Conservation (phyloP, 1,140 invertebrate species). For the Lepidotrigona ventralis region DNA sequence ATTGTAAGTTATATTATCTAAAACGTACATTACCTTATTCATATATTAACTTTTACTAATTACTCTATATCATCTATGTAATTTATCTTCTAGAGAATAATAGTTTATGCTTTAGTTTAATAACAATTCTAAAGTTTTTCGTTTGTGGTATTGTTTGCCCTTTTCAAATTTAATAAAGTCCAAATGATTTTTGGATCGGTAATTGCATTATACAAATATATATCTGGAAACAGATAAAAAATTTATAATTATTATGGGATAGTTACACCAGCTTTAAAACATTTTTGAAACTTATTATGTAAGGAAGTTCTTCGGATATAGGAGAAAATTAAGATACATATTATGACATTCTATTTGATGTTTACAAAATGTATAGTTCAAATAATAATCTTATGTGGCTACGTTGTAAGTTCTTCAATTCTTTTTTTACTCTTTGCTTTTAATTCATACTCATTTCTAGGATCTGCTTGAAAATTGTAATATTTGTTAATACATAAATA, state of each 20-base stretch:
- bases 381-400: constrained; percentile 45
- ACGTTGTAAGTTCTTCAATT: constrained; percentile 38
- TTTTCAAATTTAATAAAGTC: constrained; percentile 19
- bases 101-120: constrained; percentile 41
- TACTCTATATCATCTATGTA: constrained; percentile 26
- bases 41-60: constrained; percentile 38
- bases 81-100: constrained; percentile 50
- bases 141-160: constrained; percentile 26
- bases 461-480: constrained; percentile 48
- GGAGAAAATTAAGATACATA: constrained; percentile 28
- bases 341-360: constrained; percentile 45
- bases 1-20: constrained; percentile 44
- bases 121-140: constrained; percentile 25
- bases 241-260: constrained; percentile 34
- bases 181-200: constrained; percentile 9
- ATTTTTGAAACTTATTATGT: constrained; percentile 32
- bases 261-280: constrained; percentile 37
- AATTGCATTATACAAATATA: constrained; percentile 2
- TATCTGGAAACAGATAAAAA: constrained; percentile 7
- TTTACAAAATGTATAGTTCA: constrained; percentile 45
- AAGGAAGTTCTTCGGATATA: constrained; percentile 34
- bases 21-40: constrained; percentile 44
- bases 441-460: constrained; percentile 44
- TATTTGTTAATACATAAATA: constrained; percentile 52
- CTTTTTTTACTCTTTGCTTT: constrained; percentile 39